phyloP scores from a whole-genome alignment of 2,888 invertebrate genomes.

The Exocentrus adspersus region DNA sequence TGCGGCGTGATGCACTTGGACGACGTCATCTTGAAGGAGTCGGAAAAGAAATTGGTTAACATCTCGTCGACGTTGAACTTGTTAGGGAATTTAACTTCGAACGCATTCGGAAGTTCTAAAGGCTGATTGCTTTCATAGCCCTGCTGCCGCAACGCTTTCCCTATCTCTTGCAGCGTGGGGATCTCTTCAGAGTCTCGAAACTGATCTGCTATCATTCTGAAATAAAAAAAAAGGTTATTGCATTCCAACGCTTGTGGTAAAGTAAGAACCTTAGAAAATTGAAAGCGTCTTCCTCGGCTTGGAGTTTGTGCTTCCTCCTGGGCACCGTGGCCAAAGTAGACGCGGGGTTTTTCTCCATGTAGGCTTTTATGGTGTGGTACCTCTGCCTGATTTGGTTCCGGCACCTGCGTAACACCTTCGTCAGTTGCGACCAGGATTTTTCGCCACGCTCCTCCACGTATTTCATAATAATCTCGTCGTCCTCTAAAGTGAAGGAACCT shows the following conservation, averaged over 20 bases:
- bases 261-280: constrained; percentile 42
- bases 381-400: constrained; percentile 72
- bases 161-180: constrained; percentile 37
- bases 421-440: constrained; percentile 66
- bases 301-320: constrained; percentile 52
- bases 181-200: constrained; percentile 32
- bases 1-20: constrained; percentile 8
- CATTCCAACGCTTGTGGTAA: too few species aligned
- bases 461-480: constrained; percentile 70
- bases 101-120: neutral
- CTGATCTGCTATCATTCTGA: constrained; percentile 35
- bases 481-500: constrained; percentile 70
- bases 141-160: constrained; percentile 10
- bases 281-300: constrained; percentile 33
- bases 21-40: constrained; percentile 29
- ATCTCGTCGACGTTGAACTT: constrained; percentile 42
- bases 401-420: constrained; percentile 67
- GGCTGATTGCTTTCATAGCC: constrained; percentile 1
- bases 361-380: constrained; percentile 66
- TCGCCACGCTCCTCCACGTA: constrained; percentile 66
- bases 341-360: constrained; percentile 65
- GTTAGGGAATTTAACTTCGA: neutral
- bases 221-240: too few species aligned
- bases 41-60: constrained; percentile 47
- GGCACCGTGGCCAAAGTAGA: constrained; percentile 60